Evolutionary conservation across 2,888 invertebrate genomes (phyloP), one percentile per base, ranked within the genome.

Genomic region (Coecobrya sp.): DNA sequence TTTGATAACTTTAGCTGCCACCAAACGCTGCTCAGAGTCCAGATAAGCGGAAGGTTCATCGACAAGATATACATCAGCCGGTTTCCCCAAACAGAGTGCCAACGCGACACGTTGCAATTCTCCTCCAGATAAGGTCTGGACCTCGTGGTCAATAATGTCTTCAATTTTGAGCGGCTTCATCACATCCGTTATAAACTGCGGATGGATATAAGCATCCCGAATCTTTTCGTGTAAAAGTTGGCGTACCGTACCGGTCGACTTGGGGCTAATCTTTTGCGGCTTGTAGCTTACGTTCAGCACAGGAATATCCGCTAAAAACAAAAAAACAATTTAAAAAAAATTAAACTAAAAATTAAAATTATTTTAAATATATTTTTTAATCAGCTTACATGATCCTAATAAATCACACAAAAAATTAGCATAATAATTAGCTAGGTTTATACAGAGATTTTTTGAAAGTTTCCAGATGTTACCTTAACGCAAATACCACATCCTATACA

Each of bases 401-500:
- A n/a, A n/a, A n/a, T n/a, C n/a, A n/a, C n/a, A n/a, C n/a, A n/a
- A n/a, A n/a, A n/a, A n/a, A n/a, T n/a, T n/a, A n/a, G n/a, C n/a
- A n/a, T n/a, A n/a, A n/a, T n/a, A n/a, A n/a, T n/a, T n/a, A n/a
- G n/a, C n/a, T n/a, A n/a, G n/a, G n/a, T n/a, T n/a, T n/a, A n/a
- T n/a, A n/a, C n/a, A n/a, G n/a, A n/a, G n/a, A n/a, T n/a, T n/a
- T n/a, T n/a, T n/a, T n/a, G n/a, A n/a, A n/a, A n/a, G n/a, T n/a
- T n/a, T 98, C 95, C 99, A 97, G 95, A 99, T 99, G 95, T 95
- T 96, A 99, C 99, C 97, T 99, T 99, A 92, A 99, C 98, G 96
- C 99, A 99, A 95, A 99, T 99, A 97, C 99, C 99, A 96, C 99
- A 99, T 95, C 99, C 99, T 95, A 99, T 99, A 96, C 99, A 99